These are phyloP conservation scores for Mesocentrotus franciscanus DNA, from an alignment of 53 echinoderm and acorn worm species.

Conservation along the genomic window DNA sequence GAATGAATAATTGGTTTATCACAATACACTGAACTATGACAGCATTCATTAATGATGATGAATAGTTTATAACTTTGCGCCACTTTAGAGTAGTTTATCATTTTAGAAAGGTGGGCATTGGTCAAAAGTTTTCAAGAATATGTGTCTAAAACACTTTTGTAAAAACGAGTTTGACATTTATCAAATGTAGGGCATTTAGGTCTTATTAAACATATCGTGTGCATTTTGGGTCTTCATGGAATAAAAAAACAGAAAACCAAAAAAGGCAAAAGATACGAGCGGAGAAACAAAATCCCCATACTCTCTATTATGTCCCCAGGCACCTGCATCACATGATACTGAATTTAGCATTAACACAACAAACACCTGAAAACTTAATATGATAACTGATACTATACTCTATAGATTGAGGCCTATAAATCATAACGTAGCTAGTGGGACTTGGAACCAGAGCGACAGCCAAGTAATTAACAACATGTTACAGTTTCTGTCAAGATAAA, in stretches of 20 bases:
- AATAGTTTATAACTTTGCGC: too few relatives aligned
- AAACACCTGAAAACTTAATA: constrained; percentile 26
- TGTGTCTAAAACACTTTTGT: too few relatives aligned
- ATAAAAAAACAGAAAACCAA: background rate
- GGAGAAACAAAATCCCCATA: background rate
- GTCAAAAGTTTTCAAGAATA: too few relatives aligned
- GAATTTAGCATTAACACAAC: constrained; percentile 9
- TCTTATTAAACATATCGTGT: background rate
- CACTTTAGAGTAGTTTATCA: too few relatives aligned
- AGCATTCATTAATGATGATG: too few relatives aligned
- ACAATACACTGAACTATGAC: too few relatives aligned
- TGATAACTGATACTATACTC: constrained; percentile 13
- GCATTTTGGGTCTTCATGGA: background rate
- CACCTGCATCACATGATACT: constrained; percentile 11
- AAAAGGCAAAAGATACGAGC: background rate
- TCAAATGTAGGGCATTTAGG: background rate
- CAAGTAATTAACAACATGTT: background rate
- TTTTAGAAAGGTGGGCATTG: too few relatives aligned
- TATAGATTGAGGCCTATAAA: background rate
- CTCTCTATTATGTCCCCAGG: background rate
- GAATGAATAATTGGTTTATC: too few relatives aligned
- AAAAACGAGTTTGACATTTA: background rate
- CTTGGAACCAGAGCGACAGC: background rate
- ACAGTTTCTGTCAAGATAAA: background rate
- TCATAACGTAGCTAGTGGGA: background rate